These are phyloP conservation scores for Ostrea denselamellosa DNA, from an alignment of 1,140 invertebrate species.

Conservation along the genomic window DNA sequence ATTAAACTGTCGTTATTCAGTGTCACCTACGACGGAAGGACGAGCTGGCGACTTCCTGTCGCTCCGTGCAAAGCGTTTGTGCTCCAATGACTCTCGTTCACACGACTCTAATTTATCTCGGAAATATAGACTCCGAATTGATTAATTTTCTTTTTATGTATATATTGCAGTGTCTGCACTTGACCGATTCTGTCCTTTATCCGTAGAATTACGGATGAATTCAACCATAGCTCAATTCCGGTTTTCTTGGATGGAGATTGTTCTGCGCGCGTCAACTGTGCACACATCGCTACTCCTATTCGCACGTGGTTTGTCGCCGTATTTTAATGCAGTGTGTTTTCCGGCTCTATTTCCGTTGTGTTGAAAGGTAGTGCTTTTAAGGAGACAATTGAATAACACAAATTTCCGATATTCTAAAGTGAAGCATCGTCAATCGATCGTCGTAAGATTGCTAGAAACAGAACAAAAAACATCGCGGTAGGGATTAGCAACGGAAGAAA, in stretches of 20 bases:
- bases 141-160: constrained; percentile 40
- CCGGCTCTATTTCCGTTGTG: constrained; percentile 42
- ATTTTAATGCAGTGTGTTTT: constrained; percentile 41
- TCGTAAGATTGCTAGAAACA: not conserved
- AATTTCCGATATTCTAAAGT: constrained; percentile 44
- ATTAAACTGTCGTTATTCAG: constrained; percentile 28
- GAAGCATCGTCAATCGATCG: constrained; percentile 35
- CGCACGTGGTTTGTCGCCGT: constrained; percentile 31
- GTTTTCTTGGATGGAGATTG: constrained; percentile 14
- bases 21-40: not conserved
- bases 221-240: constrained; percentile 3
- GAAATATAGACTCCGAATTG: constrained; percentile 39
- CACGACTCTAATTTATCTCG: constrained; percentile 29
- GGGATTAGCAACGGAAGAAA: constrained; percentile 1
- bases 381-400: constrained; percentile 46
- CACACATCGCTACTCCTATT: constrained; percentile 37
- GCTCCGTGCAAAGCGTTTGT: constrained; percentile 24
- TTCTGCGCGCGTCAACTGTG: constrained; percentile 28
- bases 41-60: not conserved
- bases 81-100: constrained; percentile 5
- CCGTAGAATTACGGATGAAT: constrained; percentile 32
- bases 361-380: constrained; percentile 45
- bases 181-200: constrained; percentile 35
- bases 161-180: constrained; percentile 39
- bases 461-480: not conserved